Conservation (phyloP, 2,113 vertebrate genomes). For the Pyxicephalus adspersus region DNA sequence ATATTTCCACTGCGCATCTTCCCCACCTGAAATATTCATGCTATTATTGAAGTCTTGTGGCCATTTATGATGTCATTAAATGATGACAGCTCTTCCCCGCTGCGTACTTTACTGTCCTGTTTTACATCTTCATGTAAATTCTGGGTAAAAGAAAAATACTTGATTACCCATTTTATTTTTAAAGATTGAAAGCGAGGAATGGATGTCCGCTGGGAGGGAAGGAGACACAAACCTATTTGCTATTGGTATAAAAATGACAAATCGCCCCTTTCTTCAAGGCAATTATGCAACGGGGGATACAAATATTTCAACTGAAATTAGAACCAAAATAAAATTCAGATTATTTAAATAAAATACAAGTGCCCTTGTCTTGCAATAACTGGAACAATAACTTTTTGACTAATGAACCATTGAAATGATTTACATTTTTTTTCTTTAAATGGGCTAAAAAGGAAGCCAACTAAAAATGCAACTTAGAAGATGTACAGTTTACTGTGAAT, state of each 20-base stretch:
- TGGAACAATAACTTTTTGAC: neutral
- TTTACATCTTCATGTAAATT: slow-evolving; percentile 13
- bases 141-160: neutral
- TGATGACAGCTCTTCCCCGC: slow-evolving; percentile 20
- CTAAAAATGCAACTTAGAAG: no score
- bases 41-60: slow-evolving; percentile 17
- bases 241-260: slow-evolving; percentile 39
- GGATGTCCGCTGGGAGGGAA: neutral
- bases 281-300: neutral
- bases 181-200: neutral
- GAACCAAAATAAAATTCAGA: neutral
- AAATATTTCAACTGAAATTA: slow-evolving; percentile 33
- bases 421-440: no score
- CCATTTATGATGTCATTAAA: slow-evolving; percentile 36
- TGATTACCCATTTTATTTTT: slow-evolving; percentile 30
- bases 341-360: neutral
- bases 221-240: neutral
- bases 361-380: neutral
- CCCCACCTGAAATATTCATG: neutral
- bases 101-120: neutral
- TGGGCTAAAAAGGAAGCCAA: no score
- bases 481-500: no score
- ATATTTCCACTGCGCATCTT: neutral
- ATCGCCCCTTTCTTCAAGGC: slow-evolving; percentile 13
- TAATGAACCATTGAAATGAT: neutral